A percentile compares a stretch with the other conserved stretches of the same genome.
phyloP scores from a whole-genome alignment of 2,888 invertebrate species.

The Cephus pulcher region DNA sequence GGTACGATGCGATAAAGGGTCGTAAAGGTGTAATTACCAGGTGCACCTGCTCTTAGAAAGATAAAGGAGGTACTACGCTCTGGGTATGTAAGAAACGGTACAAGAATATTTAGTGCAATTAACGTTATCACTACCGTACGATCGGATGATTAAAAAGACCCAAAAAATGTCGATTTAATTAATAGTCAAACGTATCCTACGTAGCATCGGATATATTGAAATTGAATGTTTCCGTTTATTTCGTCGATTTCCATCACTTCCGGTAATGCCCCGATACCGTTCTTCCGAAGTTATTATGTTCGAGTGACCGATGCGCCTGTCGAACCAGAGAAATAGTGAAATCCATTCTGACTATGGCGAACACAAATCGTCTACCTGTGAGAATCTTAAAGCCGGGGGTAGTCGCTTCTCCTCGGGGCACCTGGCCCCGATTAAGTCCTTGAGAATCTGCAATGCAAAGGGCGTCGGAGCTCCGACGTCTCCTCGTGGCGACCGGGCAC shows the following conservation, averaged over 20 bases:
- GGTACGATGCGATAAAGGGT: constrained; percentile 44
- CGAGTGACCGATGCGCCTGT: not conserved
- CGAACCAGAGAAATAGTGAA: not conserved
- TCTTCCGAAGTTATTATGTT: not conserved
- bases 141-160: not conserved
- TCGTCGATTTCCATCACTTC: constrained; percentile 3
- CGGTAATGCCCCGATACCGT: not conserved
- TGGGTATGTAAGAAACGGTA: not conserved
- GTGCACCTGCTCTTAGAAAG: constrained; percentile 42
- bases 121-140: not conserved
- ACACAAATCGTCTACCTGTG: not conserved
- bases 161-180: not conserved
- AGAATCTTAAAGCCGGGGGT: constrained; percentile 12
- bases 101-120: not conserved
- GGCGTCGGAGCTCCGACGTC: not conserved
- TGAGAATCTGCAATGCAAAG: constrained; percentile 25
- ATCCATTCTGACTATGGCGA: not conserved
- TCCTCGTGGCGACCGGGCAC: constrained; percentile 5
- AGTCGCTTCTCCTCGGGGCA: constrained; percentile 15
- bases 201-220: not conserved
- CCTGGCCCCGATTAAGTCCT: constrained; percentile 23
- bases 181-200: not conserved
- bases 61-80: not conserved
- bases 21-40: constrained; percentile 47
- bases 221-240: not conserved